Evolutionary conservation across 2,888 invertebrate species (phyloP), one percentile per base, ranked within the genome.

Genomic region (Ormyrus nitidulus): DNA sequence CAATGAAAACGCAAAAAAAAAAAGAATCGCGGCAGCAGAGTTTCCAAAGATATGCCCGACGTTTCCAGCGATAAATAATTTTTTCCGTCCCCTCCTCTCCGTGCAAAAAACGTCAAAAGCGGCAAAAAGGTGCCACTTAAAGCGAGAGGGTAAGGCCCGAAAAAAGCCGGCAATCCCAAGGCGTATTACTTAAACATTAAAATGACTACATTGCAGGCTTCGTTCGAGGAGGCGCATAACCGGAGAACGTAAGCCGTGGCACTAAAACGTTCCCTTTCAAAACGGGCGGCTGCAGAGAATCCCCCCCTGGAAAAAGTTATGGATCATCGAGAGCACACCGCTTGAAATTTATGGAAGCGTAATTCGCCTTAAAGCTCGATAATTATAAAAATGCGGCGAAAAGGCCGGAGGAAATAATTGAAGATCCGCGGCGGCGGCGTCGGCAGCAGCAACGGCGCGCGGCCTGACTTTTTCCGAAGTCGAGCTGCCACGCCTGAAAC

Each of bases 301-400:
- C 48, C n/a, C 48, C n/a, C 19, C 48, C n/a, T 3, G 48, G 46
- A 51, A 73, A 56, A 74, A 58, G 53, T 58, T 19, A 19, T 19
- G 19, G 48, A 19, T 13, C 6, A 64, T 34, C 19, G 54, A 44
- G 13, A 1, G 13, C 56, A 0, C 65, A 11, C 56, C 58, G 49
- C 51, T 62, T 13, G 54, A 77, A 70, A 70, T 70, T 72, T 72
- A 77, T 72, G 65, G n/a, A 74, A 46, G 77, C 77, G 72, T 72
- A 74, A 79, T 75, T 70, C 59, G 58, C 34, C 70, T 70, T 70
- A 79, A 79, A 75, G 65, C 69, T 65, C 13, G 68, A 69, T 69
- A 74, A 69, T 79, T 74, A 62, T 62, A 69, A 71, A 76, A 77
- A 62, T 70, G 54, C 46, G 46, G 49, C 49, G 46, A n/a, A 62